Evolutionary conservation across 2,888 invertebrate species (phyloP).

Genomic region (Nemapogon koenigi): DNA sequence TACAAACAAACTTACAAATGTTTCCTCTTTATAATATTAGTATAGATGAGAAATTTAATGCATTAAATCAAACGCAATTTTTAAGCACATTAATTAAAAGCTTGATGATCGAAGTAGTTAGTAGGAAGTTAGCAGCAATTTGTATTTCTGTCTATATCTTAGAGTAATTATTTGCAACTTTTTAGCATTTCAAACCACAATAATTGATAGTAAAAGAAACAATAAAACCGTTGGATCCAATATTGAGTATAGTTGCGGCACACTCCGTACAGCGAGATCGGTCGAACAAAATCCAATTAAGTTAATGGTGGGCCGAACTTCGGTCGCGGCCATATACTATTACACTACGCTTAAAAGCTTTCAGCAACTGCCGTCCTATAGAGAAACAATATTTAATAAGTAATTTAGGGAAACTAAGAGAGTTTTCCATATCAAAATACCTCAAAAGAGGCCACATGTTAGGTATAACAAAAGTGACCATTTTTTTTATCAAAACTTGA

Average conservation of each 20-base stretch:
- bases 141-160: no score
- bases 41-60: no score
- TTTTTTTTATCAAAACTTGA: no score
- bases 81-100: no score
- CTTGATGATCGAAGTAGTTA: no score
- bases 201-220: constrained; percentile 20
- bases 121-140: no score
- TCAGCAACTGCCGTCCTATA: constrained; percentile 22
- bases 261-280: constrained; percentile 19
- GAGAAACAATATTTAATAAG: constrained; percentile 17
- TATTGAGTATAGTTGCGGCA: constrained; percentile 23
- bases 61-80: no score
- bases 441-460: no score
- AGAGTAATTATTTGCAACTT: neutral
- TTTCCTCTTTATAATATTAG: no score
- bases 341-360: constrained; percentile 26
- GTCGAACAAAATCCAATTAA: constrained; percentile 29
- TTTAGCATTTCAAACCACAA: neutral
- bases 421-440: no score
- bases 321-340: constrained; percentile 20
- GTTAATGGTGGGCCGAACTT: constrained; percentile 23
- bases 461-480: no score
- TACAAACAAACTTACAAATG: no score
- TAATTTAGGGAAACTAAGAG: neutral
- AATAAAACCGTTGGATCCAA: constrained; percentile 23